Percentiles rank a stretch among this genome's conserved stretches.
Evolutionary conservation across 2,113 vertebrate species (phyloP).

Genomic region (Salvelinus sp.): DNA sequence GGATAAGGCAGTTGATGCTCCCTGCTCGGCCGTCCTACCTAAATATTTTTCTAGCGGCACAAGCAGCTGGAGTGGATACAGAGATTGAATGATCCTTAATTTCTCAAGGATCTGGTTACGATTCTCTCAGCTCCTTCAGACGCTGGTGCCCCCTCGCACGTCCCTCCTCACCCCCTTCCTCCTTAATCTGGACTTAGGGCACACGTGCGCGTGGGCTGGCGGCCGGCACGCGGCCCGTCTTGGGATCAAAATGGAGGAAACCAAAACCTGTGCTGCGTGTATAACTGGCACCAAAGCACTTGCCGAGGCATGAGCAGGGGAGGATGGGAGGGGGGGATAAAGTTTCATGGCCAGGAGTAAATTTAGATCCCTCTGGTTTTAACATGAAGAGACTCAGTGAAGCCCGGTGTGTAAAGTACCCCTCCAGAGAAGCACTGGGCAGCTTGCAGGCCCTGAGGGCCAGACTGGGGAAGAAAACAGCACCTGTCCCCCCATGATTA

Average conservation of each 20-base stretch:
- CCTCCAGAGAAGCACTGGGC: slow-evolving; percentile 19
- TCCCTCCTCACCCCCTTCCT: slow-evolving; percentile 13
- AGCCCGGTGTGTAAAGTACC: slow-evolving; percentile 11
- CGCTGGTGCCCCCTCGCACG: neutral
- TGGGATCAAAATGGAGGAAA: slow-evolving; percentile 32
- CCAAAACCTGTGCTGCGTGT: slow-evolving; percentile 43
- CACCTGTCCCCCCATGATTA: slow-evolving; percentile 26
- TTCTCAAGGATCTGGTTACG: slow-evolving; percentile 50
- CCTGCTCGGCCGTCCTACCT: slow-evolving; percentile 34
- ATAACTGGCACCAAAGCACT: slow-evolving; percentile 40
- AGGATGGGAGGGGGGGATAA: slow-evolving; percentile 24
- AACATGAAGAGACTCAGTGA: slow-evolving; percentile 24
- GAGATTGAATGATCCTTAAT: slow-evolving; percentile 45
- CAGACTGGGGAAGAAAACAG: slow-evolving; percentile 1
- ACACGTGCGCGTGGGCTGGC: slow-evolving; percentile 1
- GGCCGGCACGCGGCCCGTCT: slow-evolving; percentile 22
- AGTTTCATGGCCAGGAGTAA: slow-evolving; percentile 55
- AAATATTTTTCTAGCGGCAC: slow-evolving; percentile 56
- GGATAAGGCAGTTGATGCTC: slow-evolving; percentile 16
- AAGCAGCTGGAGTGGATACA: slow-evolving; percentile 46
- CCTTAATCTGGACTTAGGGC: slow-evolving; percentile 15
- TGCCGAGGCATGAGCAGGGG: slow-evolving; percentile 1
- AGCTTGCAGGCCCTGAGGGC: slow-evolving; percentile 9
- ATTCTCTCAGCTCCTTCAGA: slow-evolving; percentile 21
- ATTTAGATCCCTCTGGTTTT: slow-evolving; percentile 60